Base-by-base conservation (phyloP, 2,113 vertebrate species). In the Plecturocebus donacophilus region DNA sequence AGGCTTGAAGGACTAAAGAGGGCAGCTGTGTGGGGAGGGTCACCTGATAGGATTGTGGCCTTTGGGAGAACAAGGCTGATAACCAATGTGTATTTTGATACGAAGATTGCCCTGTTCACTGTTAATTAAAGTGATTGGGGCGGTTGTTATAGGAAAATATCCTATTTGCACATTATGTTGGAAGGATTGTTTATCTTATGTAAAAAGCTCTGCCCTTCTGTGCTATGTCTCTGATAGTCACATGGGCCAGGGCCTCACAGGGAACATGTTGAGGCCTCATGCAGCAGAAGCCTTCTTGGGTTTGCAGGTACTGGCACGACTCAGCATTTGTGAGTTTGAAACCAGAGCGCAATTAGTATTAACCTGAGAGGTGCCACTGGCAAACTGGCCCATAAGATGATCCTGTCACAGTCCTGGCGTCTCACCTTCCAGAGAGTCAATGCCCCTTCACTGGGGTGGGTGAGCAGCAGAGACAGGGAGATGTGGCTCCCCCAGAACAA, bases 371-470 rank as follows among this genome's bases (percentile, higher is more conserved):
- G 56, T 75, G 3, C 76, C 95, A 5, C 14, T 97, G 11, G 35
- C 49, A 80, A 97, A 97, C 12, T 73, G 82, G 30, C 91, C 96
- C 0, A 14, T 47, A 49, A 54, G 92, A 84, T n/a, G 88, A 97
- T 71, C 82, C 90, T 97, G 49, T 87, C 54, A 8, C 95, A 93
- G 61, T 30, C 27, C 13, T 90, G 76, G 23, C 95, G 88, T 68
- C 89, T 97, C 3, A 71, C 83, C 35, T 81, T 75, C 97, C 91
- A 96, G 42, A 98, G 45, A 10, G 76, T 87, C 2, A 71, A 86
- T 32, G 94, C 90, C 0, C 66, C 95, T 91, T 97, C 97, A 32
- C 96, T 95, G 64, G 94, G 91, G 76, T 98, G 95, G 77, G 98
- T 96, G 64, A 97, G 87, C 52, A 95, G 77, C 86, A 97, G 97